Base-by-base conservation (phyloP, 2,888 invertebrate species). In the Pilophorus perplexus region DNA sequence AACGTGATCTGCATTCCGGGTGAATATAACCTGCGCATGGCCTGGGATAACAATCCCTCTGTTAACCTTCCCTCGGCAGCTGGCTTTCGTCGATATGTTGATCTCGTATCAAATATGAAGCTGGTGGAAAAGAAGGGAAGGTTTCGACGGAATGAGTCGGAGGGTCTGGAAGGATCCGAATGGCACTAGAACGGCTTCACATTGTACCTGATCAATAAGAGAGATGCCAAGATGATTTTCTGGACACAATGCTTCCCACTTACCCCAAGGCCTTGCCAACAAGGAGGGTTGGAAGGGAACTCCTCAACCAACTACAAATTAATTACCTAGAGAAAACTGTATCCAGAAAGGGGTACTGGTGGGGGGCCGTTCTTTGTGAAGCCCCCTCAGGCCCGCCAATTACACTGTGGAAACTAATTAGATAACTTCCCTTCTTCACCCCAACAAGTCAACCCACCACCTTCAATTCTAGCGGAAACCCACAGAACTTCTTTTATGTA, bases 291-390 rank as follows among this genome's bases (percentile, higher is more conserved):
- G 44, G 59, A 59, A 48, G 62, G 46, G 62, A 62, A 40, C 64
- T 64, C 44, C 37, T 38, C 66, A 33, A 46, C 57, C 66, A 66
- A 66, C 66, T 66, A 66, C 57, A 66, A 66, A 66, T 66, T 66
- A 66, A 66, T 66, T 66, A 66, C 55, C 46, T 66, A 46, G 66
- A 66, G 57, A 66, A 66, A 66, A 64, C 64, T 64, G 64, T 64
- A 64, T 64, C 38, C 50, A 50, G 64, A 64, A 64, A 38, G 52
- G 52, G 42, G 48, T 28, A 20, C 16, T n/a, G 25, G 50, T 18
- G 20, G 44, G 62, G 65, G 52, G 52, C 62, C 46, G 37, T 64
- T 64, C 64, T 64, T 64, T 64, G 64, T 64, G 64, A 64, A 64
- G 52, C 52, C 52, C 52, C 62, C 62, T 62, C 62, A 62, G 62